Conservation (phyloP, 2,797 vertebrate genomes). For the Pipistrellus pygmaeus region DNA sequence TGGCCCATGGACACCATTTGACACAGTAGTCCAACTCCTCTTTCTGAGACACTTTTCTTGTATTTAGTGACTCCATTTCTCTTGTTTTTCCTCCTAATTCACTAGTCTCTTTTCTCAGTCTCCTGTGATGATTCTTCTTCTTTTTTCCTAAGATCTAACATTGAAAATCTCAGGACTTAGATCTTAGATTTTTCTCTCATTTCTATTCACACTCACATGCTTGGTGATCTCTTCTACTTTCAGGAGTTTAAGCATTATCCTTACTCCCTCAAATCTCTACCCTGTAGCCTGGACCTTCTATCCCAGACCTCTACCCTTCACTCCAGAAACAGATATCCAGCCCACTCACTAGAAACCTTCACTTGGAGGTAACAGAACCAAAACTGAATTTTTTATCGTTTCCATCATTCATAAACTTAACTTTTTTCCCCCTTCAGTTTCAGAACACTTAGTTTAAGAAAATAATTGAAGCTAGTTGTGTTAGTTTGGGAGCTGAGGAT, state of each 20-base stretch:
- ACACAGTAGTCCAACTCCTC: fast-evolving
- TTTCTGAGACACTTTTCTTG: not conserved
- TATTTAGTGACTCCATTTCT: not conserved
- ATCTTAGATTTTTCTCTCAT: not conserved
- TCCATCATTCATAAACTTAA: not conserved
- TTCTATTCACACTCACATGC: not conserved
- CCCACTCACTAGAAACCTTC: not conserved
- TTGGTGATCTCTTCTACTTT: not conserved
- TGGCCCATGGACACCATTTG: fast-evolving
- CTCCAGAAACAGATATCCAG: not conserved
- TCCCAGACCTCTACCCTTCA: not conserved
- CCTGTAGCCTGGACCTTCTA: not conserved
- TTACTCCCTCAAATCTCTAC: not conserved
- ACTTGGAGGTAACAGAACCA: not conserved
- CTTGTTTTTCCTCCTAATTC: not conserved
- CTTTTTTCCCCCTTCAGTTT: not conserved
- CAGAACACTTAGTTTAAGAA: not conserved
- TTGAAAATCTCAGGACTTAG: not conserved
- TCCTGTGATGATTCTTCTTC: not conserved
- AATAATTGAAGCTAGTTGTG: not conserved
- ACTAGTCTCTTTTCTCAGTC: not conserved
- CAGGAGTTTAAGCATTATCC: not conserved
- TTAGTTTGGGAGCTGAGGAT: not conserved
- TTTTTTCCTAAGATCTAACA: not conserved
- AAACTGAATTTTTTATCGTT: not conserved